Evolutionary conservation across 2,113 vertebrate genomes (phyloP), one percentile per base, ranked within the genome.

Genomic region (Acrocephalus kingi): DNA sequence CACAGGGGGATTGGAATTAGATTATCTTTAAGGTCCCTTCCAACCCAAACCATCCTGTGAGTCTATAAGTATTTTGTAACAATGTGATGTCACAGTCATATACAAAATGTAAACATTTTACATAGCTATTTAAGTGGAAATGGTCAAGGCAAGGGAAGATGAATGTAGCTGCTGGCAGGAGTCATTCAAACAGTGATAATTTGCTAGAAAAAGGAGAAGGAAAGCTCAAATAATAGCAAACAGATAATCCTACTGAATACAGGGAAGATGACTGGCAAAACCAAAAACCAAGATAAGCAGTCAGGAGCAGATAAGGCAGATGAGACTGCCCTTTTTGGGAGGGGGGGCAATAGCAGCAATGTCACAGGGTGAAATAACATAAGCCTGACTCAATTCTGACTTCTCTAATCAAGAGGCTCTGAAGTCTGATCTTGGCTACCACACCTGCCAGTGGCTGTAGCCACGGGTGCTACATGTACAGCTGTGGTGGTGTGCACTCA

Each of bases 361-460:
- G 48, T 63, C 56, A 71, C 55, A 35, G 75, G 33, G 33, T 71
- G 58, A 74, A 77, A 89, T 48, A 54, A 67, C 54, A 18, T 51
- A 79, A 72, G 3, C 19, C 77, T 87, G 84, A 31, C 43, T 91
- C 35, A 71, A 8, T 66, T 87, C 64, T 89, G 61, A 51, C 30
- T 94, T 89, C 43, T 77, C 13, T 64, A 28, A 71, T 62, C 59
- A 59, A 33, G 14, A 8, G 63, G 22, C 14, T 84, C 68, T 84
- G 61, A 54, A 55, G 33, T 31, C 27, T 81, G 33, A 62, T 58
- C 30, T 63, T 2, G 6, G n/a, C 37, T 81, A 7, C 45, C 37
- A 58, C 15, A 18, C 31, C 14, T 0, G 0, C 5, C 51, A 19
- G n/a, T 17, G 43, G 25, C 19, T 3, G 1, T 6, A 64, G 41